Base-by-base conservation (phyloP, 2,888 invertebrate species). In the Catocala nupta region DNA sequence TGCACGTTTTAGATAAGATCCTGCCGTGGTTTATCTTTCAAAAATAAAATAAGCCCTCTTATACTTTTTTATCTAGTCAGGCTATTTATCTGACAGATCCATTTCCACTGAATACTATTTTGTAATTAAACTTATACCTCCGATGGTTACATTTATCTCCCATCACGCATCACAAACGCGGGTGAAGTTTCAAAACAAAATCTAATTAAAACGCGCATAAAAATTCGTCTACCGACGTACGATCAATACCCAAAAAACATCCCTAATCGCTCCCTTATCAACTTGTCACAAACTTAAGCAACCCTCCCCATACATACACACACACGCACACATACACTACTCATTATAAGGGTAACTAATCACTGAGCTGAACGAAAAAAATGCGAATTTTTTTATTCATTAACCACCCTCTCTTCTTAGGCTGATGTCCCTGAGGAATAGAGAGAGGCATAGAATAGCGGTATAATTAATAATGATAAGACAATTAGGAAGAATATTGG, bases 291-390 rank as follows among this genome's bases (percentile, higher is more conserved):
- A 87, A 86, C 88, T 88, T 85, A 84, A 84, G 85, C 82, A 67
- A 78, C 80, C 83, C 83, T 84, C 80, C 81, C 71, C 72, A 81
- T 70, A 12, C 43, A 73, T 70, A 65, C 70, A 75, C 82, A 81
- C 82, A 87, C 84, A 86, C 86, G 82, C 87, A 88, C 86, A 90
- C 86, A 82, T 80, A 82, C 85, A 86, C 85, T 85, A 86, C 90
- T 94, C 92, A 93, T 93, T 93, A 93, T 87, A 85, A 90, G 93
- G 92, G 93, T 93, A 94, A 93, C 94, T 94, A 94, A 94, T 93
- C 93, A 93, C 92, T 91, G 92, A 87, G 90, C 90, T 89, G 89
- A 91, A 88, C 85, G 71, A 74, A 92, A 92, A 92, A 93, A 93
- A 90, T 83, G 83, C 76, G 87, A 83, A 81, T 93, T 93, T 94